A percentile compares a stretch with the other conserved stretches of the same genome.
Conservation (phyloP, 2,888 invertebrate genomes). For the Nycteola revayana region DNA sequence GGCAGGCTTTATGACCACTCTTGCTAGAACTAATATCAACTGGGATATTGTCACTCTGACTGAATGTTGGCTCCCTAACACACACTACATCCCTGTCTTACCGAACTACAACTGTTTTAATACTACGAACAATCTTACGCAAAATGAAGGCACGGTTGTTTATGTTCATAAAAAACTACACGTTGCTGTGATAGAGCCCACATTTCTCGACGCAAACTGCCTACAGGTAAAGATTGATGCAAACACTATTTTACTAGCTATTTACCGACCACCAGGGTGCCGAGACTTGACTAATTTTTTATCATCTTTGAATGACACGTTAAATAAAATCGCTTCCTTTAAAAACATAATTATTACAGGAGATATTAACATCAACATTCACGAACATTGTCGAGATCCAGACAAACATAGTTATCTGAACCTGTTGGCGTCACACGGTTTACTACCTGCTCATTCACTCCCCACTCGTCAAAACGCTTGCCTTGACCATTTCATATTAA, state of each 20-base stretch:
- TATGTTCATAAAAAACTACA: constrained; percentile 1
- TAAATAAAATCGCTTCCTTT: not conserved
- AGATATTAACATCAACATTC: constrained; percentile 11
- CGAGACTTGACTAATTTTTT: constrained; percentile 2
- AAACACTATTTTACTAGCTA: constrained; percentile 4
- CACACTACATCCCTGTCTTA: not conserved
- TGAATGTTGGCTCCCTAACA: constrained; percentile 7
- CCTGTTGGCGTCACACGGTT: too few relatives aligned
- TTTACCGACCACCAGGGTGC: constrained; percentile 4
- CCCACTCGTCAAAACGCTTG: too few relatives aligned
- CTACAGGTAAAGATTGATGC: not conserved
- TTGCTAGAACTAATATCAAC: constrained; percentile 2
- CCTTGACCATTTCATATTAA: too few relatives aligned
- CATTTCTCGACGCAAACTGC: constrained; percentile 4
- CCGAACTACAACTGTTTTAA: constrained; percentile 1
- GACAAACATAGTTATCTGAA: too few relatives aligned
- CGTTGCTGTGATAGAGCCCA: constrained; percentile 1
- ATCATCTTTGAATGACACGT: not conserved
- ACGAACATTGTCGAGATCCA: constrained; percentile 1
- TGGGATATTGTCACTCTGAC: too few relatives aligned
- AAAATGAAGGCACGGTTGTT: constrained; percentile 9
- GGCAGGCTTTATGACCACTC: not conserved
- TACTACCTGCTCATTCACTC: too few relatives aligned
- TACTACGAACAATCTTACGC: constrained; percentile 2
- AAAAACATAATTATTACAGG: constrained; percentile 6